Evolutionary conservation across 2,113 vertebrate species (phyloP).

Genomic region (Syrmaticus mikado): DNA sequence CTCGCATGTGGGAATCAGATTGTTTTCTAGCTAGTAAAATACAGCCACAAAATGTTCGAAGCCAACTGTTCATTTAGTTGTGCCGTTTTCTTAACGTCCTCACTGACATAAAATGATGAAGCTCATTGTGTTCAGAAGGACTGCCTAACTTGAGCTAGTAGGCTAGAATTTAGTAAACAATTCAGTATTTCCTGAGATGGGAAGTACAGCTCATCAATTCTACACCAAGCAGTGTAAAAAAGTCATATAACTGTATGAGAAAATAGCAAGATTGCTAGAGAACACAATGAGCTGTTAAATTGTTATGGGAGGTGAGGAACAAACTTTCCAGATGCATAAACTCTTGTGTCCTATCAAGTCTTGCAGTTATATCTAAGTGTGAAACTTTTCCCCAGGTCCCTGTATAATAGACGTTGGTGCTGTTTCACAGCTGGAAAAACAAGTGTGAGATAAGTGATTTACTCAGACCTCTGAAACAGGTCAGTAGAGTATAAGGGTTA

Average conservation of each 20-base stretch:
- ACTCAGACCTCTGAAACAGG: constrained; percentile 18
- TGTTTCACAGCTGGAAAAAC: constrained; percentile 49
- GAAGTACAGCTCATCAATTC: neutral
- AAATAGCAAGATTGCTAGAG: neutral
- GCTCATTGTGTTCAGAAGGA: neutral
- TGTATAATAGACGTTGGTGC: neutral
- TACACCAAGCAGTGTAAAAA: neutral
- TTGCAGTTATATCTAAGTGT: neutral
- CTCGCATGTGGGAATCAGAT: neutral
- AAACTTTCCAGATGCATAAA: neutral
- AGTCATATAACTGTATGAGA: neutral
- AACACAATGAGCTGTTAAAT: neutral
- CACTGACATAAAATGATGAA: neutral
- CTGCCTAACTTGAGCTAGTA: neutral
- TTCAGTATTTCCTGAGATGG: neutral
- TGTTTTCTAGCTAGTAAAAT: neutral
- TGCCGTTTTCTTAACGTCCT: neutral
- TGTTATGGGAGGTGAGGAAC: neutral
- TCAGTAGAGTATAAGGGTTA: constrained; percentile 16
- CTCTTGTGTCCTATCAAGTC: rapidly evolving
- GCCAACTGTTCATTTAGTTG: neutral
- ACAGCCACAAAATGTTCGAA: neutral
- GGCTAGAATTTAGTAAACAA: neutral
- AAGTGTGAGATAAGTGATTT: constrained; percentile 46
- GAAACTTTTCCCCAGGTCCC: constrained; percentile 3